These are phyloP conservation scores for Pseudococcus longispinus DNA, from an alignment of 2,888 invertebrate genomes.

Conservation along the genomic window DNA sequence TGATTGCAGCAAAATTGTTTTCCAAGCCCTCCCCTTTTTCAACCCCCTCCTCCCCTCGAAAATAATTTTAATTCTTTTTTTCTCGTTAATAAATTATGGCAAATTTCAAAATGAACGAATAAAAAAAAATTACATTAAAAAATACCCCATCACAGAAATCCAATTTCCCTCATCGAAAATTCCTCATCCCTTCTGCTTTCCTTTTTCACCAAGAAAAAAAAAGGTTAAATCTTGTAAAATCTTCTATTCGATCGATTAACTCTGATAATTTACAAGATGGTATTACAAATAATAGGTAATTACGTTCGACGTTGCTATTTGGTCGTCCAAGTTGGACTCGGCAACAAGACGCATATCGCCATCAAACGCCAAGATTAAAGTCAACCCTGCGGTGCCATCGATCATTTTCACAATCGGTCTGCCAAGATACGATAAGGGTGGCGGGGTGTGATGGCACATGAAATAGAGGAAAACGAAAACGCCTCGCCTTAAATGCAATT, in stretches of 20 bases:
- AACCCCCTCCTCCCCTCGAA: too few relatives aligned
- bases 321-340: neutral
- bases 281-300: neutral
- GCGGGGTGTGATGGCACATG: neutral
- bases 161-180: neutral
- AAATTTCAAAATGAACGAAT: too few relatives aligned
- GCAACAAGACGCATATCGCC: neutral
- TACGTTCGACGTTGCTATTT: neutral
- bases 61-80: too few relatives aligned
- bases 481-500: constrained; percentile 22
- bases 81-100: too few relatives aligned
- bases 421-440: neutral
- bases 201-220: neutral
- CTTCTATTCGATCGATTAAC: neutral
- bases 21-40: too few relatives aligned
- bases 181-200: neutral
- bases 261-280: neutral
- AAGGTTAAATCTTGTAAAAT: neutral
- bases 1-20: too few relatives aligned
- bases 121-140: too few relatives aligned
- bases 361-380: constrained; percentile 1
- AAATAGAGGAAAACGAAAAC: neutral
- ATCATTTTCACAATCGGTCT: constrained; percentile 33
- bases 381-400: constrained; percentile 17
- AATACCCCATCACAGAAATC: neutral